A percentile compares a stretch with the other conserved stretches of the same genome.
phyloP scores from a whole-genome alignment of 2,888 invertebrate genomes.

The Balanococcus diminutus region DNA sequence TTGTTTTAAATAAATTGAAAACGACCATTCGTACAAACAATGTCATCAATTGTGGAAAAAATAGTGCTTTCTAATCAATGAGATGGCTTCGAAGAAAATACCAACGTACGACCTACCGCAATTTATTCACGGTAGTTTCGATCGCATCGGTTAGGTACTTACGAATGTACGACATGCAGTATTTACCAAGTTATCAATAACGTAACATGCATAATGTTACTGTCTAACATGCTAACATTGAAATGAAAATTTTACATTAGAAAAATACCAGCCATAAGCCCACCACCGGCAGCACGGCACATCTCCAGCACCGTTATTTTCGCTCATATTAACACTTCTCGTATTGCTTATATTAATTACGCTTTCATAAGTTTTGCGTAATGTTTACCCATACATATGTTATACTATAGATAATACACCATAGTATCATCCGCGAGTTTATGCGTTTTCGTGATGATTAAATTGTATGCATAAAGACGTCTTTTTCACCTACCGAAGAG shows the following conservation, averaged over 20 bases:
- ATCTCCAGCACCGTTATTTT: background rate
- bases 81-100: background rate
- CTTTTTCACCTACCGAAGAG: background rate
- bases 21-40: too few species aligned
- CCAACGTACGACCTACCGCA: background rate
- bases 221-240: background rate
- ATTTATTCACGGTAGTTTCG: background rate
- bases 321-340: background rate
- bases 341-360: background rate
- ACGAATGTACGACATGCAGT: background rate
- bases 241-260: background rate
- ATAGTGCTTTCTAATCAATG: background rate
- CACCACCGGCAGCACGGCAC: background rate
- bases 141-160: background rate
- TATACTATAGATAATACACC: background rate
- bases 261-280: background rate
- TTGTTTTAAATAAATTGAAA: too few species aligned
- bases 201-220: background rate
- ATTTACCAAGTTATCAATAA: background rate
- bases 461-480: background rate
- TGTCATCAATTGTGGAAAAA: too few species aligned
- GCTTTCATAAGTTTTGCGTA: conserved; percentile 5
- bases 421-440: background rate
- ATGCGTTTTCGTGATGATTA: background rate
- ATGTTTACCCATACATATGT: background rate